phyloP scores from a whole-genome alignment of 2,888 invertebrate genomes.

The Lasioglossum marginatum region DNA sequence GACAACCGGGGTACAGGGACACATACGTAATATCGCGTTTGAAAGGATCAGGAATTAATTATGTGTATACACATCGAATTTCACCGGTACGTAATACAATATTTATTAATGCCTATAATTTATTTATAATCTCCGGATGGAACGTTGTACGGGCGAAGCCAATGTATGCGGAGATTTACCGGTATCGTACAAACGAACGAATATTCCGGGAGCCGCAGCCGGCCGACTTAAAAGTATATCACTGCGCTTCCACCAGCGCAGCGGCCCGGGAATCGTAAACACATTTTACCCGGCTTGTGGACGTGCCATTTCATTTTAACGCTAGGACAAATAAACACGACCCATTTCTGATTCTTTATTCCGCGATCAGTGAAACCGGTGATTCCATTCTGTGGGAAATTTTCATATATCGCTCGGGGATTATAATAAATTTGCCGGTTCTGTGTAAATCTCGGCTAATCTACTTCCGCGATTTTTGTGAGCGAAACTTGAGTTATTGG shows the following conservation, averaged over 20 bases:
- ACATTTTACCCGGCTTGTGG: not conserved
- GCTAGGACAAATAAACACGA: not conserved
- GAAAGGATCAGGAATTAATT: constrained; percentile 7
- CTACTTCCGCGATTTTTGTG: not conserved
- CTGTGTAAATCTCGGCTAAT: not conserved
- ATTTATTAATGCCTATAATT: constrained; percentile 7
- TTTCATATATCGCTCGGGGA: not conserved
- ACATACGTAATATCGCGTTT: not conserved
- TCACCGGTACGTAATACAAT: constrained; percentile 8
- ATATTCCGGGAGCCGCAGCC: not conserved
- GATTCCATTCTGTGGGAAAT: not conserved
- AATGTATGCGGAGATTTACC: not conserved
- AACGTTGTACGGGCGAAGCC: not conserved
- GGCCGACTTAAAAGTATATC: constrained; percentile 3
- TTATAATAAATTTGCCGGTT: not conserved
- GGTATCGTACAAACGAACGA: not conserved
- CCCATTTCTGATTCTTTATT: constrained; percentile 6
- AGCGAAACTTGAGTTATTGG: not conserved
- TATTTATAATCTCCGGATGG: not conserved
- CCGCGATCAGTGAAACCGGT: not conserved
- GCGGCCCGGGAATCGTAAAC: not conserved
- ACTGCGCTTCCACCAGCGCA: not conserved
- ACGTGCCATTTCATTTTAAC: constrained; percentile 3
- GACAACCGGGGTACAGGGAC: not conserved
- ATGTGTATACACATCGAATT: constrained; percentile 10